Evolutionary conservation across 2,797 vertebrate genomes (phyloP), one percentile per base, ranked within the genome.

Genomic region (Enteromius treurensis): DNA sequence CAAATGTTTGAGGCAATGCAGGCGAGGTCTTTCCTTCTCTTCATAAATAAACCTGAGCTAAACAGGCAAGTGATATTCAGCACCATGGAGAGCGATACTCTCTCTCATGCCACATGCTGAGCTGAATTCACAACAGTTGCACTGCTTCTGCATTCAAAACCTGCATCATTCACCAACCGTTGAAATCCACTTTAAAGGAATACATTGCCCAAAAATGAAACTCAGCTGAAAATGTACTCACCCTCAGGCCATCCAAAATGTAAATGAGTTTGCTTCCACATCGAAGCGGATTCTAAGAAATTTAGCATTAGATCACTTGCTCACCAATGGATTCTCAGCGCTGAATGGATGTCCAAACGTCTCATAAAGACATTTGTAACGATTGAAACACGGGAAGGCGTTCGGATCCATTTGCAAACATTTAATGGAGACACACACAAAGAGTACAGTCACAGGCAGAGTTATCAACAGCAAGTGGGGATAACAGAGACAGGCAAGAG

Each of bases 31-130:
- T 69, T 80, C 14, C 74, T 62, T 71, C 64, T 76, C 51, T 34
- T 49, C 32, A 84, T 71, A 82, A 84, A 81, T 53, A 84, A 65
- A 13, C 51, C 45, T 19, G 42, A 37, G 65, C 62, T 69, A 67
- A 83, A 53, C 71, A 80, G 9, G 13, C 42, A 29, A 76, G 80
- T 58, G 53, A 62, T 49, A 62, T 87, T 87, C 84, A 87, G 86
- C 81, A 86, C 86, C 86, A 81, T 47, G 86, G 86, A 85, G 77
- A 87, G 81, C 68, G 32, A 29, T 4, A 15, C 53, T 15, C 65
- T 40, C 29, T 51, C 77, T 13, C 19, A 42, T 55, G 37, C 62
- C 40, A 34, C 75, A 49, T 4, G 29, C 67, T 53, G 37, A 32
- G 71, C 19, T 10, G 5, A 34, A 34, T 34, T 49, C 40, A 17